Evolutionary conservation across 2,113 vertebrate genomes (phyloP).

Genomic region (Bos javanicus): DNA sequence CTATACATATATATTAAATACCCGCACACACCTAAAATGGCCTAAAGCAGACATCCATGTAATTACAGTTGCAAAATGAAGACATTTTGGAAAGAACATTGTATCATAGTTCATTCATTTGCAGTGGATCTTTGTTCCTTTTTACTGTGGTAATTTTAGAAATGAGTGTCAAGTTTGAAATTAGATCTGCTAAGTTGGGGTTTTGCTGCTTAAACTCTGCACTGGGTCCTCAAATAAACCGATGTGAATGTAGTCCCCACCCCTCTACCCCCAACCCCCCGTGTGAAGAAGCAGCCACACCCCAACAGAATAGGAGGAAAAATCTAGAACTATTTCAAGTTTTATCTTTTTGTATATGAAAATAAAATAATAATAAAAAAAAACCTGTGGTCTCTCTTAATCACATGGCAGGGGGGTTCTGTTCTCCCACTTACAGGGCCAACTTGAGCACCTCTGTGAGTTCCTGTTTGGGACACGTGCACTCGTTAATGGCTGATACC

Average conservation of each 20-base stretch:
- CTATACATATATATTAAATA: constrained; percentile 60
- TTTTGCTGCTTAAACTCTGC: constrained; percentile 87
- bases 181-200: constrained; percentile 87
- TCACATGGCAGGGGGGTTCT: not conserved
- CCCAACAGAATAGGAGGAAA: constrained; percentile 83
- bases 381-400: not conserved
- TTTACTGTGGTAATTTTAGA: constrained; percentile 94
- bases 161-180: constrained; percentile 87
- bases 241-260: constrained; percentile 93
- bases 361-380: constrained; percentile 84
- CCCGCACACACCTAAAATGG: constrained; percentile 78
- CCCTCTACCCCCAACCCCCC: constrained; percentile 25
- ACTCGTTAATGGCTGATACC: not conserved
- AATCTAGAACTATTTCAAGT: constrained; percentile 90
- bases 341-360: constrained; percentile 96
- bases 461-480: not conserved
- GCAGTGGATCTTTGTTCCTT: constrained; percentile 91
- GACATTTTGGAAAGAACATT: constrained; percentile 84
- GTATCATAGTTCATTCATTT: constrained; percentile 93
- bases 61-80: constrained; percentile 86
- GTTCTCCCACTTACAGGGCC: not conserved
- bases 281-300: constrained; percentile 86
- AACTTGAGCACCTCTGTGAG: not conserved
- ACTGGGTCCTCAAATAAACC: constrained; percentile 89
- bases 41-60: constrained; percentile 85